Evolutionary conservation across 2,888 invertebrate genomes (phyloP), one percentile per base, ranked within the genome.

Genomic region (Orchesella flavescens): DNA sequence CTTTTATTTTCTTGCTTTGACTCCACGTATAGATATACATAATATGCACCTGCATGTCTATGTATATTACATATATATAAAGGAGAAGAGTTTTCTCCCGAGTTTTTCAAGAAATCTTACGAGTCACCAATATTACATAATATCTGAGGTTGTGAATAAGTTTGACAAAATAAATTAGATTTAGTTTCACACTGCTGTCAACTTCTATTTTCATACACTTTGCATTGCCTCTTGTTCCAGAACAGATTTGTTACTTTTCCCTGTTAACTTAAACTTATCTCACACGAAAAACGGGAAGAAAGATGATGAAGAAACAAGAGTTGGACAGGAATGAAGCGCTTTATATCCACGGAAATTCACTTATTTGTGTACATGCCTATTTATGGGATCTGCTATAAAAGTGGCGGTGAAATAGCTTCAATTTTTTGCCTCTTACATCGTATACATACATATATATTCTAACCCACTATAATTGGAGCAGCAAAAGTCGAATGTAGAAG

Each of bases 121-220:
- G 44, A 76, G 59, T 77, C 68, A 61, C 65, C 57, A 79, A 49
- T 44, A 72, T 15, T 57, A 57, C 65, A 59, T 73, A 80, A 73
- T 73, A 82, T 75, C 63, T 44, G 61, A 75, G 75, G 82, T 75
- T 82, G 75, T 82, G 82, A 82, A 82, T 82, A 82, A 82, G 75
- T 82, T 82, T 75, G 82, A 82, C 82, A 82, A 82, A 82, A 82
- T 82, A 82, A 82, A 82, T 82, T 82, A 82, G 82, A 82, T 82
- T 82, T 82, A 82, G 82, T 82, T 82, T 82, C 75, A 82, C 82
- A 82, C 75, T 73, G 53, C 73, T 76, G 82, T 82, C 82, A 82
- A 82, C 82, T 82, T 75, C 71, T 75, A 82, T 82, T 75, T 73
- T 81, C 81, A 63, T 81, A 69, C 43, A 74, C 53, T 80, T 82